These are phyloP conservation scores for Vesta saturnalis DNA, from an alignment of 2,888 invertebrate species.

Conservation along the genomic window DNA sequence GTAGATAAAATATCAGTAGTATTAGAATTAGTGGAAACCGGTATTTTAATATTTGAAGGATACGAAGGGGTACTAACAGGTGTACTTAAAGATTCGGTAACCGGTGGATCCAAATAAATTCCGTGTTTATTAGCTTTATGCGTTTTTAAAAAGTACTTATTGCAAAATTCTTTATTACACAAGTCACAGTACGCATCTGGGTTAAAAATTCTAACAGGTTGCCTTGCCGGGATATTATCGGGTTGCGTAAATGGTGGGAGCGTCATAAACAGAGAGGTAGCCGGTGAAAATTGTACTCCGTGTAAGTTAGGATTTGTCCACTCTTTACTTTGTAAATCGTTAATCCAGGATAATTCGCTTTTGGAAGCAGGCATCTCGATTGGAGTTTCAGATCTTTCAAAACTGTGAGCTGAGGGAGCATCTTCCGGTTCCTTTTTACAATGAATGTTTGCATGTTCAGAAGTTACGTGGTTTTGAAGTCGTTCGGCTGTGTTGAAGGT, in stretches of 20 bases:
- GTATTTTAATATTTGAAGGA: constrained; percentile 55
- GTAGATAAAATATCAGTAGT: constrained; percentile 25
- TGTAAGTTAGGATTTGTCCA: constrained; percentile 59
- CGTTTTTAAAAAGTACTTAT: constrained; percentile 97
- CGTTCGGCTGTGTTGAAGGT: constrained; percentile 56
- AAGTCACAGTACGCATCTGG: constrained; percentile 97
- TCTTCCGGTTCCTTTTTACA: constrained; percentile 58
- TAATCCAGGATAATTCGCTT: constrained; percentile 57
- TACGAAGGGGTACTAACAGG: constrained; percentile 56
- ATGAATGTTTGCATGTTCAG: constrained; percentile 55
- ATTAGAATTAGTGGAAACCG: constrained; percentile 43
- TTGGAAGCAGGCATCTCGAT: constrained; percentile 52
- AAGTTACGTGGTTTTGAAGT: constrained; percentile 55
- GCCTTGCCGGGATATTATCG: constrained; percentile 58
- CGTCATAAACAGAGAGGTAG: constrained; percentile 59
- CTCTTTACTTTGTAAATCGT: constrained; percentile 59
- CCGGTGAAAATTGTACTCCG: constrained; percentile 60
- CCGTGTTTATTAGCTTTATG: constrained; percentile 98
- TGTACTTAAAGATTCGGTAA: constrained; percentile 41
- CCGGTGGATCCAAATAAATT: constrained; percentile 70
- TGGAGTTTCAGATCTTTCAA: constrained; percentile 51
- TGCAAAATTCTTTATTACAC: constrained; percentile 98
- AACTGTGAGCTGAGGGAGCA: constrained; percentile 40
- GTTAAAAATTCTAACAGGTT: constrained; percentile 88
- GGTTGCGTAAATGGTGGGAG: constrained; percentile 59